phyloP scores from a whole-genome alignment of 1,140 invertebrate species.

The Manduca sexta region DNA sequence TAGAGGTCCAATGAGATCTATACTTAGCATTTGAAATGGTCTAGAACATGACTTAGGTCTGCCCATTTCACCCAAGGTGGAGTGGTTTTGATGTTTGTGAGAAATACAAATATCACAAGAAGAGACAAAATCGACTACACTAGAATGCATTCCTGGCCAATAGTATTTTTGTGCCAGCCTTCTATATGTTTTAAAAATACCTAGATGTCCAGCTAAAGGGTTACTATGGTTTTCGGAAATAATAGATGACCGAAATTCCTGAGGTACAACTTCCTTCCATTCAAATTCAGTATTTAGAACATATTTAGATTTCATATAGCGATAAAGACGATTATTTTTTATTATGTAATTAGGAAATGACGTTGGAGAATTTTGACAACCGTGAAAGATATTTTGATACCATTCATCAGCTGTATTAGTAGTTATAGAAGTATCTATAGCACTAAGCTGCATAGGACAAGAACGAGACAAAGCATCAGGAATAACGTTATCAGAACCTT shows the following conservation, averaged over 20 bases:
- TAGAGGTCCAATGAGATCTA: slow-evolving; percentile 19
- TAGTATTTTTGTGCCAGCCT: slow-evolving; percentile 11
- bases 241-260: background rate
- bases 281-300: too few species aligned
- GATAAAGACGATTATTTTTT: too few species aligned
- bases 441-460: background rate
- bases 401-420: background rate
- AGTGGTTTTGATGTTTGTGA: slow-evolving; percentile 6
- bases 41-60: slow-evolving; percentile 4
- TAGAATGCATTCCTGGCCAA: slow-evolving; percentile 7
- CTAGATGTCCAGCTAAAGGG: slow-evolving; percentile 12
- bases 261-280: too few species aligned
- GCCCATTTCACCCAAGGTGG: slow-evolving; percentile 6
- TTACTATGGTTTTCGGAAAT: slow-evolving; percentile 12
- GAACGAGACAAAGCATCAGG: slow-evolving; percentile 14
- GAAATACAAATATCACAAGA: slow-evolving; percentile 4
- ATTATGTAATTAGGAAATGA: background rate
- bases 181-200: slow-evolving; percentile 13
- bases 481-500: slow-evolving; percentile 10
- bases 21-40: slow-evolving; percentile 17
- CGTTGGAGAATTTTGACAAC: too few species aligned
- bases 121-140: background rate
- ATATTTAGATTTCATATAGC: too few species aligned
- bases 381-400: too few species aligned
- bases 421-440: background rate